Evolutionary conservation across 2,888 invertebrate genomes (phyloP).

Genomic region (Polia nebulosa): DNA sequence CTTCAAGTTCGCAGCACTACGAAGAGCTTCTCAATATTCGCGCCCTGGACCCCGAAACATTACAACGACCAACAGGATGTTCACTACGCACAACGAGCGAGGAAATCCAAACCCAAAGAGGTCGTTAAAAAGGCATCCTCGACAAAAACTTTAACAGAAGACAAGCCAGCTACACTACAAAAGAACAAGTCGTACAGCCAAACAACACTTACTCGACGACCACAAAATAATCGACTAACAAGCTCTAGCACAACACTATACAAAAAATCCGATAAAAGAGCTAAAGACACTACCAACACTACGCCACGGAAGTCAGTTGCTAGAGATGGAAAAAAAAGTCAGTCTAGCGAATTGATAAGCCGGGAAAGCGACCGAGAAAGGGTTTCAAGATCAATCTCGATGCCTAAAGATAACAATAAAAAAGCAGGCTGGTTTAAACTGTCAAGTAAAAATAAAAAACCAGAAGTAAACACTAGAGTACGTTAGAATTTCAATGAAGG

Average conservation of each 20-base stretch:
- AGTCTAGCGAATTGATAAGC: slow-evolving; percentile 92
- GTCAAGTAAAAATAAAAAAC: slow-evolving; percentile 88
- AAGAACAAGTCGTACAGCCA: slow-evolving; percentile 89
- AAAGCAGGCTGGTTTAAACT: slow-evolving; percentile 94
- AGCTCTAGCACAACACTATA: slow-evolving; percentile 85
- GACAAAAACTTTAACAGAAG: slow-evolving; percentile 79
- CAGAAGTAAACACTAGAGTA: slow-evolving; percentile 84
- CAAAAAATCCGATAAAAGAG: slow-evolving; percentile 86
- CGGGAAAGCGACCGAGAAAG: slow-evolving; percentile 88
- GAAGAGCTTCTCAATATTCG: slow-evolving; percentile 95
- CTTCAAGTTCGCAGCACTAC: slow-evolving; percentile 94
- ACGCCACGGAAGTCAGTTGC: slow-evolving; percentile 85
- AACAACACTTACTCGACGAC: slow-evolving; percentile 82
- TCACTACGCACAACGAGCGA: slow-evolving; percentile 93
- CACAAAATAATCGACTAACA: slow-evolving; percentile 80
- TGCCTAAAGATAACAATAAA: slow-evolving; percentile 94
- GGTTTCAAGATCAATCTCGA: slow-evolving; percentile 93
- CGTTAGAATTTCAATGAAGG: slow-evolving; percentile 72
- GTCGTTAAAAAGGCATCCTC: slow-evolving; percentile 86
- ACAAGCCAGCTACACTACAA: slow-evolving; percentile 81
- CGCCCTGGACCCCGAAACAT: slow-evolving; percentile 96
- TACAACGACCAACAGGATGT: slow-evolving; percentile 94
- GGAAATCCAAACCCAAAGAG: slow-evolving; percentile 82
- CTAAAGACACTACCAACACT: slow-evolving; percentile 73
- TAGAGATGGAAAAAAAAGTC: slow-evolving; percentile 87